Evolutionary conservation across 2,797 vertebrate species (phyloP).

Genomic region (Neosalanx taihuensis): DNA sequence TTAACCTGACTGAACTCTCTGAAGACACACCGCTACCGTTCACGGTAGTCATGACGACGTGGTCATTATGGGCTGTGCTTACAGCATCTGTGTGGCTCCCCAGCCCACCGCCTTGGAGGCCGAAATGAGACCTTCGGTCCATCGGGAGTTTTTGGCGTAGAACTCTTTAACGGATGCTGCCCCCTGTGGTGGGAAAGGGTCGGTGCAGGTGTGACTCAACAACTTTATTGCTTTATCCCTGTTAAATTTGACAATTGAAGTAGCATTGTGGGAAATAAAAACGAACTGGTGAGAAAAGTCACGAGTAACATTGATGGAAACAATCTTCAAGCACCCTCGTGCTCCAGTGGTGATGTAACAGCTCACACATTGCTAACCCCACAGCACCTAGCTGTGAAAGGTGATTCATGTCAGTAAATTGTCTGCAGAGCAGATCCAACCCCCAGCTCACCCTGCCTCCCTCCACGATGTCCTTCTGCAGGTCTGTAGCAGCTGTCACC

Average conservation of each 20-base stretch:
- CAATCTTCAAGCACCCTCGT: background rate
- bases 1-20: background rate
- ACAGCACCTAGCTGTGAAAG: background rate
- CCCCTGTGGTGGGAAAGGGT: conserved; percentile 71
- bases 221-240: background rate
- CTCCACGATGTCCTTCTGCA: conserved; percentile 95
- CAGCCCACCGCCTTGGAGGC: conserved; percentile 98
- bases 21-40: background rate
- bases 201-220: background rate
- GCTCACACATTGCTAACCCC: background rate
- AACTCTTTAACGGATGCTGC: conserved; percentile 89
- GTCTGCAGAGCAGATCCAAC: background rate
- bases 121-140: conserved; percentile 96
- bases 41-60: background rate
- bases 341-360: background rate
- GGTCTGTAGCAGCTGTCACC: conserved; percentile 88
- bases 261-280: too few relatives aligned
- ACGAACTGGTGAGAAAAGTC: too few relatives aligned
- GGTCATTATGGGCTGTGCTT: conserved; percentile 32
- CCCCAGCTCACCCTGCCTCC: conserved; percentile 83
- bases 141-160: conserved; percentile 95
- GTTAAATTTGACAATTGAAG: too few relatives aligned
- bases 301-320: too few relatives aligned
- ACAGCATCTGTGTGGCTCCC: conserved; percentile 95
- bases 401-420: background rate